Percentiles rank a stretch among this genome's conserved stretches.
Conservation (phyloP, 2,113 vertebrate genomes). For the Cebus imitator region DNA sequence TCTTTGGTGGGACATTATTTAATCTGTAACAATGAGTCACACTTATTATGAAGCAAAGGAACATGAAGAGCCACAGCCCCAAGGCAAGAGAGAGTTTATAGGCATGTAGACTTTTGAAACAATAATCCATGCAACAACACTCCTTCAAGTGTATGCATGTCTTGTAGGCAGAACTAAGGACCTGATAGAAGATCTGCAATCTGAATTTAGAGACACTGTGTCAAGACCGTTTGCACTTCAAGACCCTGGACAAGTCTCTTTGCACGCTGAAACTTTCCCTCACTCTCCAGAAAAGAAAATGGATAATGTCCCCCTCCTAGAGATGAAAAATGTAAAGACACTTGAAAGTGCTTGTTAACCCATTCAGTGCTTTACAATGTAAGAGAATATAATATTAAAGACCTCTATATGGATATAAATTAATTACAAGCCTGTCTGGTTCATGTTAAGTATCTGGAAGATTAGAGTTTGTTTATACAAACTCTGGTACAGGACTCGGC, state of each 20-base stretch:
- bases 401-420: not conserved
- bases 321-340: not conserved
- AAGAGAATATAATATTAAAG: not conserved
- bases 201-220: not conserved
- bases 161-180: not conserved
- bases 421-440: not conserved
- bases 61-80: not conserved
- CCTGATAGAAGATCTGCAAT: fast-evolving
- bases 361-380: not conserved
- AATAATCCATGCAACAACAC: not conserved
- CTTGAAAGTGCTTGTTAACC: not conserved
- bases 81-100: not conserved
- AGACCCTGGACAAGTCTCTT: not conserved
- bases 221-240: not conserved
- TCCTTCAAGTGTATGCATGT: too few species aligned
- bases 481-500: not conserved
- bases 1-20: not conserved
- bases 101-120: not conserved
- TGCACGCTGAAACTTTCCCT: not conserved
- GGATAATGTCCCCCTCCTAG: not conserved
- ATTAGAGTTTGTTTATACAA: not conserved
- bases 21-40: not conserved
- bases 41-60: not conserved
- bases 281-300: not conserved
- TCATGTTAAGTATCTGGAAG: not conserved